phyloP scores from a whole-genome alignment of 1,140 invertebrate species.

The Drosophila tani region DNA sequence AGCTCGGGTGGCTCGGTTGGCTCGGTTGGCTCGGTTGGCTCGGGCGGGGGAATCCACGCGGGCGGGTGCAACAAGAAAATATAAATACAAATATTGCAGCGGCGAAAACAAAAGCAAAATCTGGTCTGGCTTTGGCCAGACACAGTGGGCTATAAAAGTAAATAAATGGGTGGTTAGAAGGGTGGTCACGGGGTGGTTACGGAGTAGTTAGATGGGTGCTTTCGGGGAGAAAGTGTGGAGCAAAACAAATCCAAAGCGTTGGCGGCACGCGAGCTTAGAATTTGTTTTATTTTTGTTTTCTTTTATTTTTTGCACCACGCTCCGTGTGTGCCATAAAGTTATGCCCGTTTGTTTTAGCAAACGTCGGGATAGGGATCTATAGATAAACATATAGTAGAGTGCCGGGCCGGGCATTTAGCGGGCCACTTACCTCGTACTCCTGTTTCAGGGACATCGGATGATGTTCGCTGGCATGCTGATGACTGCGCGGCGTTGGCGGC shows the following conservation, averaged over 20 bases:
- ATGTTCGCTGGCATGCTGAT: constrained; percentile 82
- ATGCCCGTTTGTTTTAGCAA: constrained; percentile 47
- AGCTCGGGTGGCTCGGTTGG: constrained; percentile 22
- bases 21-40: not conserved
- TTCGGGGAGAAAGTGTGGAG: constrained; percentile 8
- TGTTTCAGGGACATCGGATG: constrained; percentile 87
- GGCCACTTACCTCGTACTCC: constrained; percentile 87
- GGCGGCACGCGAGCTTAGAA: constrained; percentile 76
- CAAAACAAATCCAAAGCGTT: constrained; percentile 56
- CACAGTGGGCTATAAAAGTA: constrained; percentile 66
- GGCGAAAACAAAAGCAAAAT: constrained; percentile 42
- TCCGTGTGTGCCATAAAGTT: constrained; percentile 42
- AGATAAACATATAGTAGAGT: constrained; percentile 28
- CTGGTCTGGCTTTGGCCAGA: constrained; percentile 45
- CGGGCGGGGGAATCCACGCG: not conserved
- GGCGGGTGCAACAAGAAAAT: constrained; percentile 55
- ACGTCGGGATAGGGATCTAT: constrained; percentile 38
- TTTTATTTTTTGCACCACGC: not conserved
- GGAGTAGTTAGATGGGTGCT: not conserved
- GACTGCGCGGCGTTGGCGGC: constrained; percentile 87
- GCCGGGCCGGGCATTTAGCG: constrained; percentile 1
- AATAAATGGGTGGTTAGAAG: constrained; percentile 47
- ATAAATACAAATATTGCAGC: constrained; percentile 60
- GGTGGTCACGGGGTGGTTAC: constrained; percentile 4
- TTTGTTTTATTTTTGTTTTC: constrained; percentile 56